These are phyloP conservation scores for Drosophila formosana DNA, from an alignment of 2,888 invertebrate genomes.

Conservation along the genomic window DNA sequence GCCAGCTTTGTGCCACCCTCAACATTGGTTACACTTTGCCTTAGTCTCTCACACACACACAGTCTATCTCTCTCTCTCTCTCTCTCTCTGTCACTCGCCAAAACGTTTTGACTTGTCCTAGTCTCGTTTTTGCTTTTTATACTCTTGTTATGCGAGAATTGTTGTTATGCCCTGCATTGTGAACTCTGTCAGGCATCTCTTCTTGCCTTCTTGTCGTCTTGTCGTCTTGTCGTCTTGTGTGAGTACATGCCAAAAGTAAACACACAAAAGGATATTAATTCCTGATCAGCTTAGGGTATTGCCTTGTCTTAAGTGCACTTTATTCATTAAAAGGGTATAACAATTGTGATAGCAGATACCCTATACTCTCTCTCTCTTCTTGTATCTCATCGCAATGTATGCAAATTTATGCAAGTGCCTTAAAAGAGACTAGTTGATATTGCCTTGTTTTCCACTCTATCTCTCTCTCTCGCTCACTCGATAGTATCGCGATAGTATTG, in stretches of 20 bases:
- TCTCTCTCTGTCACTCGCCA: constrained; percentile 1
- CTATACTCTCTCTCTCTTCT: neutral
- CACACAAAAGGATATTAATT: constrained; percentile 44
- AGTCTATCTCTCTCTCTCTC: neutral
- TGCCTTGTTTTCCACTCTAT: constrained; percentile 2
- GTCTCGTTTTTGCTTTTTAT: constrained; percentile 62
- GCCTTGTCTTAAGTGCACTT: constrained; percentile 14
- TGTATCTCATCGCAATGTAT: constrained; percentile 18
- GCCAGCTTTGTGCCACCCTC: neutral
- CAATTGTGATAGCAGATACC: constrained; percentile 13
- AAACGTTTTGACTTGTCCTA: constrained; percentile 71
- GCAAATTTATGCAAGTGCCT: constrained; percentile 45
- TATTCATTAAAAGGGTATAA: constrained; percentile 15
- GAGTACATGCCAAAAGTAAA: constrained; percentile 8
- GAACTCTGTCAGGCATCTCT: constrained; percentile 37
- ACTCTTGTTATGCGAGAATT: constrained; percentile 55
- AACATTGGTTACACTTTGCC: constrained; percentile 4
- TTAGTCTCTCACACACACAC: neutral
- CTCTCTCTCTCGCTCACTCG: neutral
- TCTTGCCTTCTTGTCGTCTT: too few species aligned
- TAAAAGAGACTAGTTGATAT: constrained; percentile 25
- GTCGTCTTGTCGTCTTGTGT: too few species aligned
- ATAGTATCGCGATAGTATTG: constrained; percentile 21
- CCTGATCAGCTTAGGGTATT: constrained; percentile 35
- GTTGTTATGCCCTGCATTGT: constrained; percentile 47